Base-by-base conservation (phyloP, 2,888 invertebrate species). In the Melanchra persicariae region DNA sequence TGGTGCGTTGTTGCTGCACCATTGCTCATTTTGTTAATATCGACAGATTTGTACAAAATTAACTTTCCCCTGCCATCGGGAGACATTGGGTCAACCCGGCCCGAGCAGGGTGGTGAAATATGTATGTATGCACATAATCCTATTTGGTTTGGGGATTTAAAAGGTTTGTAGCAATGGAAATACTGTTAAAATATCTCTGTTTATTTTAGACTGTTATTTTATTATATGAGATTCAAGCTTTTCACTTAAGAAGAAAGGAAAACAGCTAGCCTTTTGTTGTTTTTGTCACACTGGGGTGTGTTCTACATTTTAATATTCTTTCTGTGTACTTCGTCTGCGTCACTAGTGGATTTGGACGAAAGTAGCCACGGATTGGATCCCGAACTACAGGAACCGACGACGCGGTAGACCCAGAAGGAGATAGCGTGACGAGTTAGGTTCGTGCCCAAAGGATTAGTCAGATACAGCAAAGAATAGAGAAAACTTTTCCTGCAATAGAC, bases 11-110 rank as follows among this genome's bases (percentile, higher is more conserved):
- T 72, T 43, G 55, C 51, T 64, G 71, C 58, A 60, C 65, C 65
- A 67, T 86, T 87, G 87, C 85, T 87, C 88, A 91, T 89, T 88
- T 90, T 67, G 61, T 70, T 65, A 57, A 74, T 83, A 83, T 81
- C 77, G 70, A 76, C 66, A 75, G 67, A 83, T 83, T 80, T 64
- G 52, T 81, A 58, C 81, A 69, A 83, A 83, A 83, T 65, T 51
- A 69, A 80, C 54, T 62, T 57, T 61, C 43, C 65, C 57, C 15
- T 12, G 43, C 7, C 47, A 17, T 19, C 26, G n/a, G 54, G 17
- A 45, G 22, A 58, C 26, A 57, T 30, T 26, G 60, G 70, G 71
- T 82, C 81, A 80, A 37, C 74, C 70, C 77, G 37, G 67, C 24
- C 57, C 17, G 22, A 59, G 26, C 47, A 17, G 43, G 51, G 4